Percentiles rank a stretch among this genome's conserved stretches.
phyloP scores from a whole-genome alignment of 2,113 vertebrate species.

The Haliaeetus leucogaster region DNA sequence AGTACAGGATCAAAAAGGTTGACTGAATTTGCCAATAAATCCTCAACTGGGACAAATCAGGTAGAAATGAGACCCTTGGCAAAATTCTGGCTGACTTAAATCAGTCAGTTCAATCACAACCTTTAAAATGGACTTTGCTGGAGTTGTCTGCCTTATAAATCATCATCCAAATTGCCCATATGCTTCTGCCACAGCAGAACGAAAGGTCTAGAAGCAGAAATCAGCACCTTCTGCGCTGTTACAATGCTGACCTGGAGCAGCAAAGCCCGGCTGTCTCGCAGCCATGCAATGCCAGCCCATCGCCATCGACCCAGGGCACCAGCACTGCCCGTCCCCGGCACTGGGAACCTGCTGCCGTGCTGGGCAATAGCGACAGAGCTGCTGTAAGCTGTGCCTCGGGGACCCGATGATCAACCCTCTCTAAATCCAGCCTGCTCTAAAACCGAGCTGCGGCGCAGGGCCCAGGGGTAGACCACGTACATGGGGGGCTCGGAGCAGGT shows the following conservation, averaged over 20 bases:
- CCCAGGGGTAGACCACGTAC: rapidly evolving
- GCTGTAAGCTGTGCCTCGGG: background rate
- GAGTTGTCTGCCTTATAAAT: background rate
- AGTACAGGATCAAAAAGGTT: background rate
- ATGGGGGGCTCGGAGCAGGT: background rate
- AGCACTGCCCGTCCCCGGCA: background rate
- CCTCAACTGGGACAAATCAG: background rate
- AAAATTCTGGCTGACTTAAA: background rate
- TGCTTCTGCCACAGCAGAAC: background rate
- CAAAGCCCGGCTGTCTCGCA: rapidly evolving
- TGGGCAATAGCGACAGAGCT: background rate
- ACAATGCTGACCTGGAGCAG: background rate
- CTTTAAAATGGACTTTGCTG: background rate
- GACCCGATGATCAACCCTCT: background rate
- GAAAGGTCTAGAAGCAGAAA: background rate
- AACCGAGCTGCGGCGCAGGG: background rate
- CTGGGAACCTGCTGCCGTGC: rapidly evolving
- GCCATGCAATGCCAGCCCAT: rapidly evolving
- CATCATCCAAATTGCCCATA: background rate
- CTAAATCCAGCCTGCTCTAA: background rate
- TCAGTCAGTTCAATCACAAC: background rate
- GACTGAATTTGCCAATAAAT: background rate
- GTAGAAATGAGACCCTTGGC: background rate
- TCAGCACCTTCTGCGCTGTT: background rate
- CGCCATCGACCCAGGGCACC: rapidly evolving